These are phyloP conservation scores for Tortricodes alternella DNA, from an alignment of 2,888 invertebrate genomes.

Conservation along the genomic window DNA sequence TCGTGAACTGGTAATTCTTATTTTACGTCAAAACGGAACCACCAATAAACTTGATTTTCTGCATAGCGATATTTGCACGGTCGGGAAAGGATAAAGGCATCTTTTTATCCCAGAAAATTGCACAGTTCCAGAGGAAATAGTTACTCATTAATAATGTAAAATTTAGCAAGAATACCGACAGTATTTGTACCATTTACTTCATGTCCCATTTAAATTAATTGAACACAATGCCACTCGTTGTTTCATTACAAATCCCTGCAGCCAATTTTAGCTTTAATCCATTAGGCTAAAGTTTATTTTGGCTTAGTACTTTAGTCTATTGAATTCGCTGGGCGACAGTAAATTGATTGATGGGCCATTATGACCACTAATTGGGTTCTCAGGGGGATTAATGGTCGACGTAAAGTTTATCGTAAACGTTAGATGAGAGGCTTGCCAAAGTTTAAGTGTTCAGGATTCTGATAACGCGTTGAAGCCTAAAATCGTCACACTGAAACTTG, in stretches of 20 bases:
- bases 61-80: too few species aligned
- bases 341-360: conserved; percentile 30
- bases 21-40: too few species aligned
- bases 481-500: too few species aligned
- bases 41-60: too few species aligned
- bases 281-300: not conserved
- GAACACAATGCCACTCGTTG: conserved; percentile 16
- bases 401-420: conserved; percentile 21
- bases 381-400: conserved; percentile 8
- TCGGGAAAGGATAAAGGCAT: too few species aligned
- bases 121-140: too few species aligned
- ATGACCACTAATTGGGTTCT: conserved; percentile 25
- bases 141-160: not conserved
- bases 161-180: not conserved
- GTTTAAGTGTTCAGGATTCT: too few species aligned
- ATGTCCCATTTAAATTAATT: conserved; percentile 10
- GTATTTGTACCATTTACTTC: conserved; percentile 8
- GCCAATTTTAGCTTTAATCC: not conserved
- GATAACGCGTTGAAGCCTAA: too few species aligned
- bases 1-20: too few species aligned
- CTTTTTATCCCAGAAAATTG: too few species aligned
- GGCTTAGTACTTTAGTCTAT: not conserved
- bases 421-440: too few species aligned
- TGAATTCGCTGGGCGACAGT: conserved; percentile 19
- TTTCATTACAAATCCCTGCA: not conserved